Conservation (phyloP, 1,140 invertebrate genomes). For the Macrotrachela quadricornifera region DNA sequence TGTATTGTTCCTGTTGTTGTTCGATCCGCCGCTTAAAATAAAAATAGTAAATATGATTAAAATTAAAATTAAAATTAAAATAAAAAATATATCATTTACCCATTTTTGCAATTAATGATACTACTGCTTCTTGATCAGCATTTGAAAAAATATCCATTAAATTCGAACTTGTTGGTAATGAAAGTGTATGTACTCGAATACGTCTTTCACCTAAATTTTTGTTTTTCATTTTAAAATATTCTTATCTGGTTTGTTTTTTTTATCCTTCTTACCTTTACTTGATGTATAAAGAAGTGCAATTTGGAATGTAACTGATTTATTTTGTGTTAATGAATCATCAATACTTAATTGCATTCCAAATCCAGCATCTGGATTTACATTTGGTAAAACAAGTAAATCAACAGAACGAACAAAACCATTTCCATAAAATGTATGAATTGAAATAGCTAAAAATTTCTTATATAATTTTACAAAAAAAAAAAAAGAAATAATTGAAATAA, state of each 20-base stretch:
- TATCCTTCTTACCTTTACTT: slow-evolving; percentile 40
- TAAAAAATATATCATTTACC: slow-evolving; percentile 16
- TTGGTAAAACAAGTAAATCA: slow-evolving; percentile 79
- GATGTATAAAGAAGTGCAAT: slow-evolving; percentile 90
- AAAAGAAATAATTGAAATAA: too few relatives aligned
- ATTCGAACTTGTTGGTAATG: slow-evolving; percentile 63
- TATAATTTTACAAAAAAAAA: too few relatives aligned
- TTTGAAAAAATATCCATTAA: slow-evolving; percentile 61
- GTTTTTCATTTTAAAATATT: too few relatives aligned
- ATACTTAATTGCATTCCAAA: slow-evolving; percentile 91
- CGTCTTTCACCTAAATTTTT: slow-evolving; percentile 44
- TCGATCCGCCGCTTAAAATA: slow-evolving; percentile 51
- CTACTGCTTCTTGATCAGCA: slow-evolving; percentile 84
- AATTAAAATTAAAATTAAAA: too few relatives aligned
- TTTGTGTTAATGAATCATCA: slow-evolving; percentile 60
- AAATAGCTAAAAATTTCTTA: slow-evolving; percentile 28
- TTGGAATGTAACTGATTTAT: slow-evolving; percentile 80
- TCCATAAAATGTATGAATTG: slow-evolving; percentile 93
- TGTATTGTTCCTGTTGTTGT: slow-evolving; percentile 56
- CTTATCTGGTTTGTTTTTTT: too few relatives aligned
- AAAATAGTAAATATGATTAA: too few relatives aligned
- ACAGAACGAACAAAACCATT: slow-evolving; percentile 97
- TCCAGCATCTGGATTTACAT: slow-evolving; percentile 89
- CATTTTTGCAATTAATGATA: slow-evolving; percentile 81
- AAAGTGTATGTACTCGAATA: slow-evolving; percentile 88